Percentiles rank a stretch among this genome's conserved stretches.
Conservation (phyloP, 2,797 vertebrate genomes). For the Eulemur coronatus region DNA sequence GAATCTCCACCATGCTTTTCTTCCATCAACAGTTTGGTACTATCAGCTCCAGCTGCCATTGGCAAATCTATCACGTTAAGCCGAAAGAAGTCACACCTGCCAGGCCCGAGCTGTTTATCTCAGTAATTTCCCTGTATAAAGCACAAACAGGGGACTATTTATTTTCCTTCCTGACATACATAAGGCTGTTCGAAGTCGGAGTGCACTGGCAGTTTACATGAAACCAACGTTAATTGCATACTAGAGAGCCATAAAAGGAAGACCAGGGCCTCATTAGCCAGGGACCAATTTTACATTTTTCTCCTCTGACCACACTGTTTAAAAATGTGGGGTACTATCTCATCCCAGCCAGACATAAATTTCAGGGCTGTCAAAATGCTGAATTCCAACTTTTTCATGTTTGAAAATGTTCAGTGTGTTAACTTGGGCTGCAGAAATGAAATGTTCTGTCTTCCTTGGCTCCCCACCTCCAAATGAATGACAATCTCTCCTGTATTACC, state of each 20-base stretch:
- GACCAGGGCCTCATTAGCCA: conserved; percentile 83
- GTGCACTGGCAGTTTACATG: conserved; percentile 73
- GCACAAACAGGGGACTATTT: conserved; percentile 82
- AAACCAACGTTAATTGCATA: conserved; percentile 83
- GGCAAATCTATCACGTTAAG: conserved; percentile 79
- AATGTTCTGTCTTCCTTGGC: conserved; percentile 66
- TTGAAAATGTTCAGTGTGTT: conserved; percentile 78
- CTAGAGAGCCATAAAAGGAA: conserved; percentile 81
- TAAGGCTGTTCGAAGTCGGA: conserved; percentile 80
- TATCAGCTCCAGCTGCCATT: conserved; percentile 73
- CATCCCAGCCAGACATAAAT: conserved; percentile 81
- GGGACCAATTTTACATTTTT: conserved; percentile 85
- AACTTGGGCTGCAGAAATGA: conserved; percentile 55
- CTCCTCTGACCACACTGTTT: conserved; percentile 86
- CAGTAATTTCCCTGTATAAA: conserved; percentile 70
- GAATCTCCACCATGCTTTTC: conserved; percentile 61
- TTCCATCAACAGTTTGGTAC: conserved; percentile 76
- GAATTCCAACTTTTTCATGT: conserved; percentile 76
- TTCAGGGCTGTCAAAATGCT: conserved; percentile 82
- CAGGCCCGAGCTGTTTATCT: conserved; percentile 82
- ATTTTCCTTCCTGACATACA: conserved; percentile 83
- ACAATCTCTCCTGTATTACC: not conserved
- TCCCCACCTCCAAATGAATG: not conserved
- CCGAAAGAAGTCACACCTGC: conserved; percentile 82
- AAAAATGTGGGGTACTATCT: conserved; percentile 83